Conservation (phyloP, 2,888 invertebrate species). For the Chrysodeixis includens region DNA sequence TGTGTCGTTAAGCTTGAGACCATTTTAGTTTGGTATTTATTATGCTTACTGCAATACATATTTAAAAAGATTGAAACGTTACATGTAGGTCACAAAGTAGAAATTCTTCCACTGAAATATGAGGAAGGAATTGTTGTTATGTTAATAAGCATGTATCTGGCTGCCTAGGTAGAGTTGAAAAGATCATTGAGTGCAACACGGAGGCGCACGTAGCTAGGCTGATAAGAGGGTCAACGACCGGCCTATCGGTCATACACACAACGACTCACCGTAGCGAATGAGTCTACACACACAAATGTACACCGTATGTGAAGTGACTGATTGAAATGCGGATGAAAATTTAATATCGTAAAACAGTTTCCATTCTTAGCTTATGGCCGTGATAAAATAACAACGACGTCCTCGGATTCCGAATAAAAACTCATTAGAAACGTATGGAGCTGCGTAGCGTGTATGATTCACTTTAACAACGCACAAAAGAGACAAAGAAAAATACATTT, state of each 20-base stretch:
- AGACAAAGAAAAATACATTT: constrained; percentile 35
- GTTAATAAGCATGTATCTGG: constrained; percentile 14
- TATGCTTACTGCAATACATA: no score
- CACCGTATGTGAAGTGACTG: constrained; percentile 43
- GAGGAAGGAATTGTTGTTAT: constrained; percentile 15
- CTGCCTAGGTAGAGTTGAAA: constrained; percentile 27
- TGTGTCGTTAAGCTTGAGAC: no score
- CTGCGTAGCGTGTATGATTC: constrained; percentile 36
- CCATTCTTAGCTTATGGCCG: constrained; percentile 30
- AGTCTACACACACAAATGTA: constrained; percentile 41
- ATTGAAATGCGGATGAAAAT: constrained; percentile 60
- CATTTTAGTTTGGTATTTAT: no score
- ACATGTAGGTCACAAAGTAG: constrained; percentile 26
- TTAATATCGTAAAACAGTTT: constrained; percentile 50
- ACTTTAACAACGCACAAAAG: constrained; percentile 18
- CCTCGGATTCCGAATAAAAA: constrained; percentile 23
- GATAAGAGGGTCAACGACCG: constrained; percentile 76
- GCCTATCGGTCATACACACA: constrained; percentile 80
- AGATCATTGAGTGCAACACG: constrained; percentile 54
- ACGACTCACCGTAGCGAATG: constrained; percentile 52
- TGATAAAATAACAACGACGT: constrained; percentile 31
- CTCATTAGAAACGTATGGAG: constrained; percentile 30
- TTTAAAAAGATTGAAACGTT: neutral
- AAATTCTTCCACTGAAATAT: constrained; percentile 8
- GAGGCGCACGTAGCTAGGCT: constrained; percentile 62